Evolutionary conservation across 2,113 vertebrate genomes (phyloP).

Genomic region (Gymnobelideus leadbeateri): DNA sequence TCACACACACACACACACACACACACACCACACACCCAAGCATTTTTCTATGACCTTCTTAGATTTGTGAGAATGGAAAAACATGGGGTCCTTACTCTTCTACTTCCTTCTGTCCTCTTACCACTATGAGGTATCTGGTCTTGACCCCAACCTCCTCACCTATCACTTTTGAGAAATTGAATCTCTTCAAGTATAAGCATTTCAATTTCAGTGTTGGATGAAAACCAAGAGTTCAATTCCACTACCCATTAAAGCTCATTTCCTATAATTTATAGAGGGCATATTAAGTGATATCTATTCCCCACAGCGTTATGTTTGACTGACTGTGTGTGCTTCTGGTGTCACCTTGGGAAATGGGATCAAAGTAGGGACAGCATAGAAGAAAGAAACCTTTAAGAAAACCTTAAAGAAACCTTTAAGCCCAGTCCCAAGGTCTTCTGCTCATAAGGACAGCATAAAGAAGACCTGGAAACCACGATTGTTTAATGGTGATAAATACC

Average conservation of each 20-base stretch:
- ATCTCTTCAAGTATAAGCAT: constrained; percentile 28
- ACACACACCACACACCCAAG: not conserved
- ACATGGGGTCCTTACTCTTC: accelerated
- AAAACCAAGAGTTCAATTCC: not conserved
- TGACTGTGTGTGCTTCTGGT: not conserved
- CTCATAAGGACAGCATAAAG: constrained; percentile 19
- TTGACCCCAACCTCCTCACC: not conserved
- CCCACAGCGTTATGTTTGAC: not conserved
- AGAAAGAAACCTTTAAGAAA: not conserved
- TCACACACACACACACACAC: not conserved
- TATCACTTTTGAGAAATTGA: constrained; percentile 1
- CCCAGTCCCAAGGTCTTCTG: constrained; percentile 17
- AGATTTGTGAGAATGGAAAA: not conserved
- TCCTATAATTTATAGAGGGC: not conserved
- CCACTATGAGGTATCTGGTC: not conserved
- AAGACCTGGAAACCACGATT: constrained; percentile 3
- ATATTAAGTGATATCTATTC: not conserved
- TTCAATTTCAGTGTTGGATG: constrained; percentile 21
- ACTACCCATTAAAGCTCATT: constrained; percentile 3
- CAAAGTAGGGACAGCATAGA: not conserved
- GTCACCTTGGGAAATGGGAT: constrained; percentile 6
- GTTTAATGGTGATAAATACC: not conserved
- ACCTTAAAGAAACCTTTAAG: not conserved
- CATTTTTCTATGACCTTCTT: not conserved
- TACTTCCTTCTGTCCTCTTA: not conserved